These are phyloP conservation scores for Brachypterus glaber DNA, from an alignment of 2,888 invertebrate species.

Conservation along the genomic window DNA sequence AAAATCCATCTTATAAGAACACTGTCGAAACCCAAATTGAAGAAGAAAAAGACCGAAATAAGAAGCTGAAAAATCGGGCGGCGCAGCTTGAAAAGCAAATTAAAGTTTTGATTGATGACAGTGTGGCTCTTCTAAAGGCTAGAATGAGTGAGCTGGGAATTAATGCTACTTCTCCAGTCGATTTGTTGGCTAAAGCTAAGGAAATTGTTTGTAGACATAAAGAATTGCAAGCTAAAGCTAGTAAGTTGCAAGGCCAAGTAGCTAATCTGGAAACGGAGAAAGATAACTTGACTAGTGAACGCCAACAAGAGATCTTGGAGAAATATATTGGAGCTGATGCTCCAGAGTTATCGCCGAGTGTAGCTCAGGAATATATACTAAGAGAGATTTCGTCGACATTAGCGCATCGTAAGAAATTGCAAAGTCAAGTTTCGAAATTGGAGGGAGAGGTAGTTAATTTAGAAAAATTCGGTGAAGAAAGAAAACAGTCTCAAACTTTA, in stretches of 20 bases:
- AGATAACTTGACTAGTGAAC: slow-evolving; percentile 57
- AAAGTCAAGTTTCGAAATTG: slow-evolving; percentile 67
- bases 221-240: slow-evolving; percentile 81
- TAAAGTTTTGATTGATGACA: slow-evolving; percentile 82
- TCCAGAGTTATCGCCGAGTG: slow-evolving; percentile 53
- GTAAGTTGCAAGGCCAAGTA: slow-evolving; percentile 77
- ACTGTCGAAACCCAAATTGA: slow-evolving; percentile 68
- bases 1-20: slow-evolving; percentile 62
- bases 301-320: slow-evolving; percentile 68
- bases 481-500: slow-evolving; percentile 40
- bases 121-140: slow-evolving; percentile 77
- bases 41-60: slow-evolving; percentile 67
- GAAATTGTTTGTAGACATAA: slow-evolving; percentile 90
- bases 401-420: slow-evolving; percentile 73
- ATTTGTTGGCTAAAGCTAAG: slow-evolving; percentile 76
- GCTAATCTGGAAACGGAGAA: slow-evolving; percentile 67
- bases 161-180: slow-evolving; percentile 75
- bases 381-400: slow-evolving; percentile 80
- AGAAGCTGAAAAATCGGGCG: slow-evolving; percentile 70
- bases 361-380: slow-evolving; percentile 72
- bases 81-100: slow-evolving; percentile 92
- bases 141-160: slow-evolving; percentile 89
- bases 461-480: slow-evolving; percentile 61
- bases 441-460: slow-evolving; percentile 69
- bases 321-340: slow-evolving; percentile 53